Evolutionary conservation across 2,797 vertebrate species (phyloP), one percentile per base, ranked within the genome.

Genomic region (Melanitta fusca): DNA sequence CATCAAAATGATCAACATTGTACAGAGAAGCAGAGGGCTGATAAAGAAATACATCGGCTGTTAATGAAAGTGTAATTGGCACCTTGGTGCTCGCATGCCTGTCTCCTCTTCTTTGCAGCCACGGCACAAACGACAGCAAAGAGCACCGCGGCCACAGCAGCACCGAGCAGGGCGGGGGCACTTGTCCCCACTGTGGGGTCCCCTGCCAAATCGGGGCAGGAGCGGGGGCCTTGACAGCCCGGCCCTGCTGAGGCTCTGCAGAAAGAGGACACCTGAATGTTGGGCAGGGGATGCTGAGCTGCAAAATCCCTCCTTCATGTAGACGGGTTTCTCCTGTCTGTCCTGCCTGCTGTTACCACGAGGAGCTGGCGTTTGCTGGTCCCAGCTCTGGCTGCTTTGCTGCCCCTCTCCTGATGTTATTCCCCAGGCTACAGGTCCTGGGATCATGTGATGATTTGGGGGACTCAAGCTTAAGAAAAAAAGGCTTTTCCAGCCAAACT

Each of bases 81-180:
- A 5, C 68, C 80, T 77, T 1, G 47, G 79, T 20, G 80, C 75
- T 21, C 49, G 21, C 0, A 10, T 11, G 80, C 68, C 25, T 45
- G 36, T 85, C 60, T 39, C 70, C 18, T 32, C 30, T 6, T 5
- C 84, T 5, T 5, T 1, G 21, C 8, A 22, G 0, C 32, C 16
- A 0, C 0, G 0, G 14, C 0, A 47, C 0, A 6, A 11, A 6
- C 0, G 24, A 8, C 1, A 32, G 30, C 34, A 6, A 4, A n/a
- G 70, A 56, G 51, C 47, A 25, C 80, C 70, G 25, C 64, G 4
- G 64, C 16, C 27, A 4, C 2, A 3, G 3, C 69, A 21, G 65
- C 1, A 10, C 51, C 2, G 1, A 43, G 21, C 1, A 1, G 30
- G 43, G 5, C 1, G 20, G 66, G 56, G 56, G 13, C 36, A 18